A percentile compares a stretch with the other conserved stretches of the same genome.
Conservation (phyloP, 1,140 invertebrate species). For the Drosophila albomicans region DNA sequence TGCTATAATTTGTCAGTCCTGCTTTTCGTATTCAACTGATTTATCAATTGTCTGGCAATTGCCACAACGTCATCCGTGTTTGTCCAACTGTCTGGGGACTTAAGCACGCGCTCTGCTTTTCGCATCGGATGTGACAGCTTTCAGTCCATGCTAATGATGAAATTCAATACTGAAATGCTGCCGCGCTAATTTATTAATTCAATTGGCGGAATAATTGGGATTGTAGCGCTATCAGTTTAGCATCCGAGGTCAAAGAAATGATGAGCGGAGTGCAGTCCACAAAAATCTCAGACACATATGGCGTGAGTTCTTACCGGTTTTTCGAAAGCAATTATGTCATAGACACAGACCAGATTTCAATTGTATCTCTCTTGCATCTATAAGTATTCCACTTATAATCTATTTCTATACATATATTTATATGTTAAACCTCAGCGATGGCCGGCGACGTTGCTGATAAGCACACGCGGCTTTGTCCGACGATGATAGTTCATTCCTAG, state of each 20-base stretch:
- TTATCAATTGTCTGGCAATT: constrained; percentile 16
- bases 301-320: constrained; percentile 30
- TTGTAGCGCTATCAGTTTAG: constrained; percentile 4
- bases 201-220: constrained; percentile 31
- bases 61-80: constrained; percentile 28
- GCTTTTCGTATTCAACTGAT: not conserved
- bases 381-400: not conserved
- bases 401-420: not conserved
- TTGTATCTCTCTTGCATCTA: constrained; percentile 3
- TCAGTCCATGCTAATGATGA: constrained; percentile 32
- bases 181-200: constrained; percentile 24
- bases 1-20: not conserved
- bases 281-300: constrained; percentile 5
- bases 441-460: constrained; percentile 32
- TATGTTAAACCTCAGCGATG: constrained; percentile 23
- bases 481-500: constrained; percentile 38
- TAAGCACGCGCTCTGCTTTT: constrained; percentile 23
- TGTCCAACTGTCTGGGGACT: constrained; percentile 48
- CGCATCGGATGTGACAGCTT: constrained; percentile 6
- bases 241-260: constrained; percentile 20
- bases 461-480: constrained; percentile 29
- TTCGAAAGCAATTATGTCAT: constrained; percentile 32
- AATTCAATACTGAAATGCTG: constrained; percentile 35
- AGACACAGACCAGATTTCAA: constrained; percentile 22
- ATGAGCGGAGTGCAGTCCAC: not conserved